Conservation (phyloP, 2,113 vertebrate species). For the Oreochromis spilurus region DNA sequence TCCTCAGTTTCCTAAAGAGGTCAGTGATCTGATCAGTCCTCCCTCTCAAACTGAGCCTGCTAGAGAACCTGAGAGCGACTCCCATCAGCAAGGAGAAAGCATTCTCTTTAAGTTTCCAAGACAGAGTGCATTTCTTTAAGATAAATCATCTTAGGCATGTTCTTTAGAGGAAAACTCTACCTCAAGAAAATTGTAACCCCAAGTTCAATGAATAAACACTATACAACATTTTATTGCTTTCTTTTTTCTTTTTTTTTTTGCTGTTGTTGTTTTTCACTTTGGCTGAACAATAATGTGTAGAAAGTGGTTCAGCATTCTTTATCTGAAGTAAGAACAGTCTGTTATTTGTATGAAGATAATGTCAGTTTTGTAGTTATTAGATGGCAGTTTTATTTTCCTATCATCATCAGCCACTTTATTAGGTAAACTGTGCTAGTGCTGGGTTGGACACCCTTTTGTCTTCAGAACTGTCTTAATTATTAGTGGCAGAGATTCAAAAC, state of each 20-base stretch:
- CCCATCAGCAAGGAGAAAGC: background rate
- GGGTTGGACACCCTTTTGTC: background rate
- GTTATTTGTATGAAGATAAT: background rate
- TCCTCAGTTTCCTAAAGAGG: background rate
- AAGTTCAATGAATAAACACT: slow-evolving; percentile 44
- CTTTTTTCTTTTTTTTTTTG: background rate
- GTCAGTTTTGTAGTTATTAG: background rate
- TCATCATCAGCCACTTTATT: background rate
- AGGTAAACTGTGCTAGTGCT: too few species aligned
- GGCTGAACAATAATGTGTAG: background rate
- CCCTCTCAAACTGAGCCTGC: background rate
- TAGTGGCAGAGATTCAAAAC: background rate
- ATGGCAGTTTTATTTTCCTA: background rate
- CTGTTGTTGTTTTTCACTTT: background rate
- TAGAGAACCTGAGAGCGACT: background rate
- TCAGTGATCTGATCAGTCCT: background rate
- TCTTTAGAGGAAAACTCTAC: slow-evolving; percentile 34
- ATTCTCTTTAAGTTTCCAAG: background rate
- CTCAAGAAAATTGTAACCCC: slow-evolving; percentile 42
- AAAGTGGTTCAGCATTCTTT: background rate
- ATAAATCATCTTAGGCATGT: background rate
- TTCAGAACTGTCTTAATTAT: background rate
- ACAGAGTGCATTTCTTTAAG: background rate
- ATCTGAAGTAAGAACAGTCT: background rate
- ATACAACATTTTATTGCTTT: slow-evolving; percentile 27